phyloP scores from a whole-genome alignment of 1,140 invertebrate species.

The Trichonephila clavata region DNA sequence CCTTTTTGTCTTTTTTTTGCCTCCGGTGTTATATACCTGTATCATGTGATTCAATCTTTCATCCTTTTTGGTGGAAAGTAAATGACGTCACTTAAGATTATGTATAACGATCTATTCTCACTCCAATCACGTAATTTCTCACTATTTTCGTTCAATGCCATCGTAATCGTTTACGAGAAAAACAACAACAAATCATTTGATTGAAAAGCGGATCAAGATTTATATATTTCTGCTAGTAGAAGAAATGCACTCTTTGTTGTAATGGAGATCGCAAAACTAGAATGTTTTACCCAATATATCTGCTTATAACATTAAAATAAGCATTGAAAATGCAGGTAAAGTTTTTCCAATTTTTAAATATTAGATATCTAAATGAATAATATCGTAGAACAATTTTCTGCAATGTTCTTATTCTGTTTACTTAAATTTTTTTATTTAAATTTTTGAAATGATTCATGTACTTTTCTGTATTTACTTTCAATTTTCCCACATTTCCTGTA shows the following conservation, averaged over 20 bases:
- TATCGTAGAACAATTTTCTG: too few relatives aligned
- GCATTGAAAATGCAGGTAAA: not conserved
- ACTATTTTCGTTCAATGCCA: not conserved
- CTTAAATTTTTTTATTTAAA: too few relatives aligned
- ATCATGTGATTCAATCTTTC: too few relatives aligned
- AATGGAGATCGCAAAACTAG: not conserved
- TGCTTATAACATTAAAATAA: not conserved
- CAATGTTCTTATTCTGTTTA: too few relatives aligned
- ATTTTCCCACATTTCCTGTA: too few relatives aligned
- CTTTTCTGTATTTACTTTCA: too few relatives aligned
- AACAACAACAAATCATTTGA: slow-evolving; percentile 16
- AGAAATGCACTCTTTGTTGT: not conserved
- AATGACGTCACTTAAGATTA: too few relatives aligned
- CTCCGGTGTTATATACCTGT: too few relatives aligned
- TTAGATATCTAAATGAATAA: too few relatives aligned
- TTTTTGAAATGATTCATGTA: too few relatives aligned
- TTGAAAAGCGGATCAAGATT: not conserved
- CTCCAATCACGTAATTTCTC: not conserved
- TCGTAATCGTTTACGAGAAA: not conserved
- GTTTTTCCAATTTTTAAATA: not conserved
- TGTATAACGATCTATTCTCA: not conserved
- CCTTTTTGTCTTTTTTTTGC: too few relatives aligned
- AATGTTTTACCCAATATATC: not conserved
- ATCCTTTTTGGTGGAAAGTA: too few relatives aligned
- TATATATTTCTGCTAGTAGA: not conserved